Conservation (phyloP, 2,888 invertebrate species). For the Eurytoma adleriae region DNA sequence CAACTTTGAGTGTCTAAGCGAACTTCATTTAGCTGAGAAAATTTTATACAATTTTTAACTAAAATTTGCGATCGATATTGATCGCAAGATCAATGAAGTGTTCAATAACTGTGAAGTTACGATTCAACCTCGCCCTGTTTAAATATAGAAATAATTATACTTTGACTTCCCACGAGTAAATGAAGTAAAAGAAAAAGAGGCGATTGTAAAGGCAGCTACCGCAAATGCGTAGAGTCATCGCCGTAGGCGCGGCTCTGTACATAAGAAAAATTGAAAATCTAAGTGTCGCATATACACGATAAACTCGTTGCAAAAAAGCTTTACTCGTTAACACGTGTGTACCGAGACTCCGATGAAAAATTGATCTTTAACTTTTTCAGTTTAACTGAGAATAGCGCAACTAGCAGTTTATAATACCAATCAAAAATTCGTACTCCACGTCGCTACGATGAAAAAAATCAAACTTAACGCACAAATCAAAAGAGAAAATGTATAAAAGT, state of each 20-base stretch:
- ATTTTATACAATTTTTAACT: no score
- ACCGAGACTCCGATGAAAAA: neutral
- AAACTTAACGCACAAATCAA: no score
- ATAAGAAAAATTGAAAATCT: conserved; percentile 30
- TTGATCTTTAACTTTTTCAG: neutral
- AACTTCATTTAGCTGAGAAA: no score
- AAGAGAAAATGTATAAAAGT: no score
- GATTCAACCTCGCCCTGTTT: conserved; percentile 56
- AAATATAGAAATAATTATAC: conserved; percentile 51
- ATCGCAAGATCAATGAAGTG: conserved; percentile 20
- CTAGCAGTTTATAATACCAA: conserved; percentile 1
- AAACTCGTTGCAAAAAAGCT: conserved; percentile 17
- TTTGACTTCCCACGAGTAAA: conserved; percentile 57
- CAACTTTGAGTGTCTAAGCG: no score
- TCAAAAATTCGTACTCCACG: conserved; percentile 20
- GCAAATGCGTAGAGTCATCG: conserved; percentile 37
- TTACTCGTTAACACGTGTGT: conserved; percentile 10
- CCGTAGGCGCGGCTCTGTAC: conserved; percentile 53
- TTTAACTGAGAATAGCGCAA: conserved; percentile 18
- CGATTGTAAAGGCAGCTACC: conserved; percentile 44
- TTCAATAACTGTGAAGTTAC: conserved; percentile 21
- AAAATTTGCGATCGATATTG: conserved; percentile 7
- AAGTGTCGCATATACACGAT: conserved; percentile 20
- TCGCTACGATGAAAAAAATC: no score
- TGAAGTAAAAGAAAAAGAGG: conserved; percentile 46